A percentile compares a stretch with the other conserved stretches of the same genome.
phyloP scores from a whole-genome alignment of 2,797 vertebrate genomes.

The Corythornis leucogaster region DNA sequence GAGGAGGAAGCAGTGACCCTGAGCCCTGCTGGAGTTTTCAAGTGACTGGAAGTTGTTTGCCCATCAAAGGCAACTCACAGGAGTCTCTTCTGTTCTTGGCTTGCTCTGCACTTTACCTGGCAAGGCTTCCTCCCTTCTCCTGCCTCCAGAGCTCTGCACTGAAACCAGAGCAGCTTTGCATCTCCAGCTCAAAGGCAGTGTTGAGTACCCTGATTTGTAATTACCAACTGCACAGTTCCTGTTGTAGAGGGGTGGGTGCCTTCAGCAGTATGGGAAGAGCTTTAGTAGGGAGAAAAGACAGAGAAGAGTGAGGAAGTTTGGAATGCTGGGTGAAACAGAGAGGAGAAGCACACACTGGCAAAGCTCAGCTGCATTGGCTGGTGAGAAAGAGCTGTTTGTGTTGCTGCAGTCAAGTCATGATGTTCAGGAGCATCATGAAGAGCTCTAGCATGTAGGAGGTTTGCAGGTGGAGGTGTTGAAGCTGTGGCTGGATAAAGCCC shows the following conservation, averaged over 20 bases:
- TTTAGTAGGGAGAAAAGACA: neutral
- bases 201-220: neutral
- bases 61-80: neutral
- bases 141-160: accelerated
- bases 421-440: neutral
- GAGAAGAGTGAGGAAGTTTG: neutral
- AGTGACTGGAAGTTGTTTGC: neutral
- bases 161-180: neutral
- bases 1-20: neutral
- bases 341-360: accelerated
- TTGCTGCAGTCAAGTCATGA: neutral
- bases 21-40: neutral
- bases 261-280: neutral
- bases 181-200: neutral
- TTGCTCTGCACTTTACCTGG: neutral
- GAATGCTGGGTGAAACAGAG: neutral
- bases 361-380: neutral
- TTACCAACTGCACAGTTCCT: neutral
- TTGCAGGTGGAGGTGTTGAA: neutral
- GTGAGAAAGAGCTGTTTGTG: neutral
- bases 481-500: accelerated
- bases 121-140: neutral
- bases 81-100: neutral
- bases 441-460: neutral
- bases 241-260: neutral